Percentiles rank a stretch among this genome's conserved stretches.
Conservation (phyloP, 2,888 invertebrate species). For the Thysanoteuthis rhombus region DNA sequence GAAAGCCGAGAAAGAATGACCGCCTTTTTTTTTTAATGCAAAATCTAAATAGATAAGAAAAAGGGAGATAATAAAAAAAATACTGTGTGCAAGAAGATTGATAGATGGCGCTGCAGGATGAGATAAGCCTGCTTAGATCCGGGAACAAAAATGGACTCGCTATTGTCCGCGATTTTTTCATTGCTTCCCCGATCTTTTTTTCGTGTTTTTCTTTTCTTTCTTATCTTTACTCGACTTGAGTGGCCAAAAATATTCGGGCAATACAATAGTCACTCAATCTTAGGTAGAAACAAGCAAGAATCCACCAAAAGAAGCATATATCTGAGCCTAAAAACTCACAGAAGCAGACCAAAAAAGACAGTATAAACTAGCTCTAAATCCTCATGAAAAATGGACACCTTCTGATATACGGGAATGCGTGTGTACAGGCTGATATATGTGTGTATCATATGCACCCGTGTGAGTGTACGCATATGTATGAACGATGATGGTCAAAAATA, state of each 20-base stretch:
- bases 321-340: not conserved
- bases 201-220: not conserved
- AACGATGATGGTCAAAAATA: too few species aligned
- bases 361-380: not conserved
- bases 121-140: not conserved
- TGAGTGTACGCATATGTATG: not conserved
- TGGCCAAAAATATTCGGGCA: not conserved
- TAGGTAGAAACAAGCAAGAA: not conserved
- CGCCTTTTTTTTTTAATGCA: not conserved
- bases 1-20: not conserved
- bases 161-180: not conserved
- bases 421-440: not conserved
- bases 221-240: not conserved
- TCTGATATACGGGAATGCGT: not conserved
- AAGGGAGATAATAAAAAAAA: not conserved
- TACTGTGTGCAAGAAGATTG: not conserved
- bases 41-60: not conserved
- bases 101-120: not conserved
- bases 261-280: not conserved
- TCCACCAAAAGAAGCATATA: not conserved
- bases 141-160: not conserved
- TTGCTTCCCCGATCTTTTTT: not conserved
- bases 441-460: not conserved
- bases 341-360: not conserved
- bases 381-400: not conserved